phyloP scores from a whole-genome alignment of 1,140 invertebrate species.

The Penaeus chinensis region DNA sequence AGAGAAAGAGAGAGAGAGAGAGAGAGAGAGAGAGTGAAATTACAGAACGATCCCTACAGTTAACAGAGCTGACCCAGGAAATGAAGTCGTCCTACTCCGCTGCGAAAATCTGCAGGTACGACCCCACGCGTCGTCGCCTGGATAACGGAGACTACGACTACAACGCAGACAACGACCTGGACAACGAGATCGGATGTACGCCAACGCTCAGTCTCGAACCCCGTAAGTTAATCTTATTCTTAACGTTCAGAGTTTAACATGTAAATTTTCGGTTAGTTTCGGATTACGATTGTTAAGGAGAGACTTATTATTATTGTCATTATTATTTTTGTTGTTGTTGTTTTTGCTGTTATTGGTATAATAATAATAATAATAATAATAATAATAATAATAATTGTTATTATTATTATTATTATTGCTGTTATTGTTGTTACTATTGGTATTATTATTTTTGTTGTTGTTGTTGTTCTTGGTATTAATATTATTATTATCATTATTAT shows the following conservation, averaged over 20 bases:
- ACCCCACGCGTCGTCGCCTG: conserved; percentile 10
- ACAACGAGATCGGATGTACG: conserved; percentile 46
- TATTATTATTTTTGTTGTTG: no score
- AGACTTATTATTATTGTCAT: conserved; percentile 37
- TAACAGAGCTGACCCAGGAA: conserved; percentile 49
- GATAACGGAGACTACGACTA: conserved; percentile 48
- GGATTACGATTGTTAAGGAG: neutral
- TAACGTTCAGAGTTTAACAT: no score
- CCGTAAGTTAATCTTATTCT: conserved; percentile 16
- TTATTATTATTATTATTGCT: neutral
- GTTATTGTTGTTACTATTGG: neutral
- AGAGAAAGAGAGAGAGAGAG: neutral
- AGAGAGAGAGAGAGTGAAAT: neutral
- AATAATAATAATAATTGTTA: conserved; percentile 33
- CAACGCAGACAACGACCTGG: conserved; percentile 43
- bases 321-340: neutral
- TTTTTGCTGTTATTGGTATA: conserved; percentile 25
- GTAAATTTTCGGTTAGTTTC: no score
- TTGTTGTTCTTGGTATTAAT: neutral
- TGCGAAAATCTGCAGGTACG: conserved; percentile 59
- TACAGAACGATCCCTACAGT: conserved; percentile 21
- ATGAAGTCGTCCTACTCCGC: conserved; percentile 61
- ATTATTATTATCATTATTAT: conserved; percentile 41
- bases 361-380: conserved; percentile 49
- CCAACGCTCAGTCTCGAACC: conserved; percentile 53